A percentile compares a stretch with the other conserved stretches of the same genome.
These are phyloP conservation scores for Stichopus chloronotus DNA, from an alignment of 35 echinoderm and acorn worm genomes.

Conservation along the genomic window DNA sequence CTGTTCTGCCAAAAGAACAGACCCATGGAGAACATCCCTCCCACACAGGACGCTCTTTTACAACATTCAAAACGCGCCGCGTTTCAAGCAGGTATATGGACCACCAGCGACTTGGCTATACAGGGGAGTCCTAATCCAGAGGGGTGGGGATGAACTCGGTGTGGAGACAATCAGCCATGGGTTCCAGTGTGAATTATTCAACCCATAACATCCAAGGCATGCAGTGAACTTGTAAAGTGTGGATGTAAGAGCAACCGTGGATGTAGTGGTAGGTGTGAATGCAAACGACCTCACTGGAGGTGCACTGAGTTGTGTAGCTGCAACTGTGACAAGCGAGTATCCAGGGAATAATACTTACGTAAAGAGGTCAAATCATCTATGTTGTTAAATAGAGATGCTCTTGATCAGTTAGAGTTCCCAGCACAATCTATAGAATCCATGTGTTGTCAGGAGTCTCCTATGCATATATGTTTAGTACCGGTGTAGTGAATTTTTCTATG, in stretches of 20 bases:
- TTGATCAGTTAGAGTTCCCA: neutral
- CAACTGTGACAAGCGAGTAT: constrained; percentile 31
- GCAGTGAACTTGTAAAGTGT: no score
- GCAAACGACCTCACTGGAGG: constrained; percentile 20
- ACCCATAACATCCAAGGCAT: constrained; percentile 52
- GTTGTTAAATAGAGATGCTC: neutral
- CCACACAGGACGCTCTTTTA: neutral
- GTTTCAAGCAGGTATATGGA: constrained; percentile 53
- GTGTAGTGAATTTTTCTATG: no score
- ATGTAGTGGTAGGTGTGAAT: constrained; percentile 58
- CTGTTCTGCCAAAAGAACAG: neutral
- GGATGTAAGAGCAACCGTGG: no score
- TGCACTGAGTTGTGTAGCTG: constrained; percentile 66
- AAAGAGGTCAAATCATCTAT: constrained; percentile 8
- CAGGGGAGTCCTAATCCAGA: constrained; percentile 20
- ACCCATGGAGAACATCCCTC: constrained; percentile 31
- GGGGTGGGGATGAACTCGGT: constrained; percentile 25
- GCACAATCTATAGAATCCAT: neutral
- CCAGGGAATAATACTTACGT: neutral
- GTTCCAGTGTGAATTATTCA: constrained; percentile 44
- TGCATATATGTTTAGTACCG: neutral
- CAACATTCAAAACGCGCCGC: constrained; percentile 1
- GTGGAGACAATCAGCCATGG: constrained; percentile 35
- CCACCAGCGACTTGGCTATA: constrained; percentile 13
- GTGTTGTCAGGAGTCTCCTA: neutral